phyloP scores from a whole-genome alignment of 2,888 invertebrate species.

The Ethmia dodecea region DNA sequence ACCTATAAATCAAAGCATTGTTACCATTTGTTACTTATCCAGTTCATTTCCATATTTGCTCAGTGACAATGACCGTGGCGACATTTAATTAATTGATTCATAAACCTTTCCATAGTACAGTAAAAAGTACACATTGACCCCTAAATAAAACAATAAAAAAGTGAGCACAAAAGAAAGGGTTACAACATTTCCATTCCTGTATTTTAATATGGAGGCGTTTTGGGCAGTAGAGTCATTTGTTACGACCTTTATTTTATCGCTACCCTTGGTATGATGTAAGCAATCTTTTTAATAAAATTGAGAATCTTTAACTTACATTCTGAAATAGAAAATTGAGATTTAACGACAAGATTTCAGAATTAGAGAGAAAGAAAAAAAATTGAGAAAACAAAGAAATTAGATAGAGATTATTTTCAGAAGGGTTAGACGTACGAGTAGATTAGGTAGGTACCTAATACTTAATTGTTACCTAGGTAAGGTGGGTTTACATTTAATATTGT shows the following conservation, averaged over 20 bases:
- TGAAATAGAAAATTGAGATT: too few species aligned
- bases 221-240: conserved; percentile 66
- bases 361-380: too few species aligned
- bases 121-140: conserved; percentile 70
- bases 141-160: conserved; percentile 67
- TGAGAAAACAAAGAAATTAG: too few species aligned
- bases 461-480: too few species aligned
- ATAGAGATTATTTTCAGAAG: too few species aligned
- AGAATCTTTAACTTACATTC: too few species aligned
- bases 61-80: conserved; percentile 70
- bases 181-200: conserved; percentile 62
- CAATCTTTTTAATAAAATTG: too few species aligned
- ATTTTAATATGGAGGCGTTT: conserved; percentile 55
- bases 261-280: too few species aligned
- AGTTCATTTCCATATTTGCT: conserved; percentile 74
- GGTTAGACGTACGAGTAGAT: too few species aligned
- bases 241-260: conserved; percentile 52
- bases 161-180: conserved; percentile 47
- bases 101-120: conserved; percentile 65
- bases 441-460: too few species aligned
- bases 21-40: conserved; percentile 49
- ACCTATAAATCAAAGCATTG: conserved; percentile 71
- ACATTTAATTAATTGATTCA: conserved; percentile 77
- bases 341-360: too few species aligned
- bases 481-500: too few species aligned